Base-by-base conservation (phyloP, 2,888 invertebrate species). In the Rhogogaster chlorosoma region DNA sequence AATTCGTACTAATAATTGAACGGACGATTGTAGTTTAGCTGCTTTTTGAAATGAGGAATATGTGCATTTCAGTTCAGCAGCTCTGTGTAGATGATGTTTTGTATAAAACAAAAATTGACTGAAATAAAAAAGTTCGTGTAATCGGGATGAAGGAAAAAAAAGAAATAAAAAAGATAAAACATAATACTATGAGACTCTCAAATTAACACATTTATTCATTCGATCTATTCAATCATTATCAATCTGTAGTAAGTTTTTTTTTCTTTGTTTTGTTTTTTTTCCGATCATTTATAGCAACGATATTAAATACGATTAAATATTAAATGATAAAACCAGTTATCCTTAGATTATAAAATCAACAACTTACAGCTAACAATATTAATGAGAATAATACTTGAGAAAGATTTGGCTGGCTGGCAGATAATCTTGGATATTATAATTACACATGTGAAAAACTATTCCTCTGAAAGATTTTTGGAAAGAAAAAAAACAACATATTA, bases 31-130 rank as follows among this genome's bases (percentile, higher is more conserved):
- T 83, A 67, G 70, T 45, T 67, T 67, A 83, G 70, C 45, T 38
- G 71, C 71, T 73, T 73, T 38, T 73, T 73, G 22, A 73, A 73
- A 73, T 73, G 42, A 73, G 10, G 71, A 22, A n/a, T 73, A 45
- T 53, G 53, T 77, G 49, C 77, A 29, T 49, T 53, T 29, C 29
- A 29, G 29, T 49, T 45, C 53, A 77, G 77, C 77, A 77, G 53
- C 73, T 73, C 32, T 73, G 77, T 77, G 77, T 53, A 53, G 77
- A 38, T 64, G 77, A 80, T 64, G 61, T 80, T 80, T 80, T 80
- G 80, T 80, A 80, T 80, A 64, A 53, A 80, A 61, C 36, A 80
- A n/a, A 61, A 80, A 64, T 80, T 80, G 80, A 80, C 80, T 36
- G 80, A 80, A 64, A n/a, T n/a, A n/a, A 61, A 80, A 80, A 61